These are phyloP conservation scores for Drymodes brunneopygia DNA, from an alignment of 2,113 vertebrate species.

Conservation along the genomic window DNA sequence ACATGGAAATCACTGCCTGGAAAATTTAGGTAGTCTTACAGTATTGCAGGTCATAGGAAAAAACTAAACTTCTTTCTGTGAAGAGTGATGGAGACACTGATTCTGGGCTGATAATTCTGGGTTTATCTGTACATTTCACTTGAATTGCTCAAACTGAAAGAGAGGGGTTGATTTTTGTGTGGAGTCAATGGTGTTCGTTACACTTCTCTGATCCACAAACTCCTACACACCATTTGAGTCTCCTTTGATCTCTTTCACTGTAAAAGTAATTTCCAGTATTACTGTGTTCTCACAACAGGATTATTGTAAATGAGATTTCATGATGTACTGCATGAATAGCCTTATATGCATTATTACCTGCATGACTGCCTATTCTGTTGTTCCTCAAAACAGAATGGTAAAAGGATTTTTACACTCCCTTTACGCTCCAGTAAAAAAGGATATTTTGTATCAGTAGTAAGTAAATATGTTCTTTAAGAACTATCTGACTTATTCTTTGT, in stretches of 20 bases:
- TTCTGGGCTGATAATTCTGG: background rate
- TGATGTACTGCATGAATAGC: background rate
- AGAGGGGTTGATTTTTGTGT: background rate
- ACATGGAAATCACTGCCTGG: background rate
- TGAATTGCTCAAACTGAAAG: background rate
- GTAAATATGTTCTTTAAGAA: background rate
- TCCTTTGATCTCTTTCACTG: background rate
- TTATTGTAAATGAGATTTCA: background rate
- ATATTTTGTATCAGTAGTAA: background rate
- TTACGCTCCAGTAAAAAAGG: background rate
- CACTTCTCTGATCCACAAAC: background rate
- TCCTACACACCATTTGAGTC: background rate
- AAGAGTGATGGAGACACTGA: background rate
- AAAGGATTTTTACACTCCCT: background rate
- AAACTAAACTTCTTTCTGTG: background rate
- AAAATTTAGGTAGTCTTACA: background rate
- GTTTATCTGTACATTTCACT: background rate
- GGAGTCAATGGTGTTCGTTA: fast-evolving
- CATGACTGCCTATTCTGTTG: background rate
- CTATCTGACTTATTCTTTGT: background rate
- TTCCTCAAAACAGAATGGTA: background rate
- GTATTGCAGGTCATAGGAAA: background rate
- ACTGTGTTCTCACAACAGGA: background rate
- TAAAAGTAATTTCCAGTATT: background rate
- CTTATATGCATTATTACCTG: background rate